These are phyloP conservation scores for Drosophila planitibia DNA, from an alignment of 2,888 invertebrate genomes.

Conservation along the genomic window DNA sequence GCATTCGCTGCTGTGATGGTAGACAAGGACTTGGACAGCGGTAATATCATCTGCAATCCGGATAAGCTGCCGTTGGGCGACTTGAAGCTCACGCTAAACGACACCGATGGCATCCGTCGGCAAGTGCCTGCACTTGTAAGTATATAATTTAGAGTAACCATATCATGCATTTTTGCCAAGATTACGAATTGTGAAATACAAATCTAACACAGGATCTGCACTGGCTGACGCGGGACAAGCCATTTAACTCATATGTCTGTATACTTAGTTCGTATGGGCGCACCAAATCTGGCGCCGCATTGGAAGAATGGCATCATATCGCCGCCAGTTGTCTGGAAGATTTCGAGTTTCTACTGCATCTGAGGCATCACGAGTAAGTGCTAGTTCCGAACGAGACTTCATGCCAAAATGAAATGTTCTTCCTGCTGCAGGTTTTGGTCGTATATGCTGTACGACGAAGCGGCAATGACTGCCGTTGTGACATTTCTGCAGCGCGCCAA, in stretches of 20 bases:
- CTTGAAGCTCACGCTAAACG: conserved; percentile 53
- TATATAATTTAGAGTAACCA: conserved; percentile 26
- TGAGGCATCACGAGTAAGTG: conserved; percentile 87
- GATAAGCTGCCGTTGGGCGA: conserved; percentile 52
- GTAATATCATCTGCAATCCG: conserved; percentile 54
- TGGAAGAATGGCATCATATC: conserved; percentile 89
- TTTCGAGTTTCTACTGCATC: conserved; percentile 89
- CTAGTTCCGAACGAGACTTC: not conserved
- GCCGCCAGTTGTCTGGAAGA: conserved; percentile 88
- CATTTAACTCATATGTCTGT: conserved; percentile 72
- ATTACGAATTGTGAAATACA: not conserved
- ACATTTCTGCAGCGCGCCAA: conserved; percentile 91
- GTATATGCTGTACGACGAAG: conserved; percentile 88
- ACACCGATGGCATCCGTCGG: conserved; percentile 86
- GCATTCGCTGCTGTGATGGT: conserved; percentile 29
- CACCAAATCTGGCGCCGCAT: conserved; percentile 86
- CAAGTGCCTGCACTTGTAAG: conserved; percentile 89
- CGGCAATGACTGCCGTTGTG: conserved; percentile 88
- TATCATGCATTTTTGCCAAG: not conserved
- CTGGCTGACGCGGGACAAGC: conserved; percentile 67
- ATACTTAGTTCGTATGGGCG: conserved; percentile 84
- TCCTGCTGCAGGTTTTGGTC: conserved; percentile 89
- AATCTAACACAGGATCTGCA: conserved; percentile 65
- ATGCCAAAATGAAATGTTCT: not conserved
- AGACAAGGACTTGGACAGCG: conserved; percentile 21